Evolutionary conservation across 2,888 invertebrate genomes (phyloP).

Genomic region (Kryphioiulus occultus): DNA sequence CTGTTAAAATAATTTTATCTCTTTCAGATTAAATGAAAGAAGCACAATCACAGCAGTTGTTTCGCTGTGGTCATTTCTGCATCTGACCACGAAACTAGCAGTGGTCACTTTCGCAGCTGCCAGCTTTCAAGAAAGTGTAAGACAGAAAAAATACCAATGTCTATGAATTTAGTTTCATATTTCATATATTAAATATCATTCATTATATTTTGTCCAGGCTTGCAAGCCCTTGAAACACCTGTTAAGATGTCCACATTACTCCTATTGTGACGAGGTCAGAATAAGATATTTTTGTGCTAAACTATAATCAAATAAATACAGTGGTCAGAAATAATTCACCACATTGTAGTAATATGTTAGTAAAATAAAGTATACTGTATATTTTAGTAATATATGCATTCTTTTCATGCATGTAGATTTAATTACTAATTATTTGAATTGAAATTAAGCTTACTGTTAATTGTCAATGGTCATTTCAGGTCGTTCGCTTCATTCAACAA

Average conservation of each 20-base stretch:
- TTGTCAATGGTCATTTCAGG: not conserved
- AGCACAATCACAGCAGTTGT: not conserved
- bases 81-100: not conserved
- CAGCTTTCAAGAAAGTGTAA: not conserved
- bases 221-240: not conserved
- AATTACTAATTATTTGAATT: not conserved
- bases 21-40: slow-evolving; percentile 10
- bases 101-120: slow-evolving; percentile 13
- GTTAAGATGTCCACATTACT: slow-evolving; percentile 1
- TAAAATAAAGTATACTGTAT: not conserved
- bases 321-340: too few relatives aligned
- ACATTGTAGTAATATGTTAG: too few relatives aligned
- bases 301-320: too few relatives aligned
- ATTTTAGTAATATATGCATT: not conserved
- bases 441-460: too few relatives aligned
- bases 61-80: slow-evolving; percentile 8
- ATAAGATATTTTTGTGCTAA: not conserved
- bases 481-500: slow-evolving; percentile 26
- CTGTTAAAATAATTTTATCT: too few relatives aligned
- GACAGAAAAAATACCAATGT: not conserved
- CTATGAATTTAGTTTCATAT: not conserved
- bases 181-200: not conserved
- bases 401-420: not conserved
- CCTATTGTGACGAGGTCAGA: slow-evolving; percentile 21
- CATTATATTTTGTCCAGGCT: not conserved